Evolutionary conservation across 2,888 invertebrate species (phyloP).

Genomic region (Tiphia femorata): DNA sequence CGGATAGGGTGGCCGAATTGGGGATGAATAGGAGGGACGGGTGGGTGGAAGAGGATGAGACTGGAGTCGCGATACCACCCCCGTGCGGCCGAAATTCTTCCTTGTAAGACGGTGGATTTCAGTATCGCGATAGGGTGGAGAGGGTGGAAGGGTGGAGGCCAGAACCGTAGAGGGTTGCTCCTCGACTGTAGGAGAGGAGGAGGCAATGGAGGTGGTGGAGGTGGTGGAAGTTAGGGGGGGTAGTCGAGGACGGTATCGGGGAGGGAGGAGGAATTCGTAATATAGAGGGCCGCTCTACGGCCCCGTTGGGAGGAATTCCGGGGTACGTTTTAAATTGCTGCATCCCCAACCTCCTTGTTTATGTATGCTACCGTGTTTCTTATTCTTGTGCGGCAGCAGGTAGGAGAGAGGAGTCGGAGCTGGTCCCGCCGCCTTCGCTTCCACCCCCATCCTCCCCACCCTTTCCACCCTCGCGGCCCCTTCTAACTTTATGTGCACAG

Average conservation of each 20-base stretch:
- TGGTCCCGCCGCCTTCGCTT: too few species aligned
- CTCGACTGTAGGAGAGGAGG: too few species aligned
- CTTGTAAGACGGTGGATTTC: slow-evolving; percentile 40
- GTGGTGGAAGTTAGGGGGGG: too few species aligned
- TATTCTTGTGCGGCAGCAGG: slow-evolving; percentile 67
- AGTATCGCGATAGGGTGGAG: too few species aligned
- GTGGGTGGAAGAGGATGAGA: not conserved
- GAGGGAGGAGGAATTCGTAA: slow-evolving; percentile 61
- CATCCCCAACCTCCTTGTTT: slow-evolving; percentile 69
- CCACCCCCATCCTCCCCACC: too few species aligned
- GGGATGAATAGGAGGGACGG: not conserved
- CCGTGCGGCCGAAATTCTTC: slow-evolving; percentile 51
- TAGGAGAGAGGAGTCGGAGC: slow-evolving; percentile 48
- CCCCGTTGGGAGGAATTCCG: slow-evolving; percentile 69
- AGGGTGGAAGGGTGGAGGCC: too few species aligned
- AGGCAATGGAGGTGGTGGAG: too few species aligned
- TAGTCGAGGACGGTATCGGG: too few species aligned
- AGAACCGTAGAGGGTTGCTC: too few species aligned
- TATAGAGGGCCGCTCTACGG: slow-evolving; percentile 68
- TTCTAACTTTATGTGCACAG: slow-evolving; percentile 68
- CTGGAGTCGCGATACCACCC: not conserved
- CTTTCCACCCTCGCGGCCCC: too few species aligned
- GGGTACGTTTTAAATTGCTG: slow-evolving; percentile 70
- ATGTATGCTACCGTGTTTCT: slow-evolving; percentile 68
- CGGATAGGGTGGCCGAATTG: too few species aligned